phyloP scores from a whole-genome alignment of 2,113 vertebrate genomes.

The Ellobius talpinus region DNA sequence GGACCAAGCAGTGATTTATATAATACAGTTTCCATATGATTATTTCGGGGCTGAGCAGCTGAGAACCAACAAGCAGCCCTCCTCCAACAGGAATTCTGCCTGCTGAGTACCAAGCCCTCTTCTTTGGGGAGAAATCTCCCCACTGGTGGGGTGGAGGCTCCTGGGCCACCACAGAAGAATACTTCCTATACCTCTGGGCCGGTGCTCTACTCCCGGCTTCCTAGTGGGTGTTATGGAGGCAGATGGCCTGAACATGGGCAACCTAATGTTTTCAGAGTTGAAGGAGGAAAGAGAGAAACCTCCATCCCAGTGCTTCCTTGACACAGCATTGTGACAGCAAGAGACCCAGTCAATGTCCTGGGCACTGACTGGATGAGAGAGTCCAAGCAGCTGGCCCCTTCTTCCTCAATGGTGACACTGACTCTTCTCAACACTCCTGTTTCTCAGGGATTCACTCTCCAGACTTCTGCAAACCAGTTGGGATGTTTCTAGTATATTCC shows the following conservation, averaged over 20 bases:
- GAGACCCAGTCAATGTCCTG: neutral
- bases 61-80: too few species aligned
- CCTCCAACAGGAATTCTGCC: neutral
- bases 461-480: neutral
- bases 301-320: neutral
- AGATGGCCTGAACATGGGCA: neutral
- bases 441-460: neutral
- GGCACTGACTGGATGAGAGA: neutral
- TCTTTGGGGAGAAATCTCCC: neutral
- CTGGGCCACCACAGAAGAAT: neutral
- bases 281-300: neutral
- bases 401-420: neutral
- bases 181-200: fast-evolving
- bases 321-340: neutral
- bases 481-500: neutral
- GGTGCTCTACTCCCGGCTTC: neutral
- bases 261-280: neutral
- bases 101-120: neutral
- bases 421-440: neutral
- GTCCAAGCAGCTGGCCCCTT: neutral
- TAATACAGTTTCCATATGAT: too few species aligned
- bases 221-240: neutral
- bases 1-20: too few species aligned
- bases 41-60: too few species aligned
- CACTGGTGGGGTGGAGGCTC: neutral